A percentile compares a stretch with the other conserved stretches of the same genome.
These are phyloP conservation scores for Alviniconcha marisindica DNA, from an alignment of 1,140 invertebrate genomes.

Conservation along the genomic window DNA sequence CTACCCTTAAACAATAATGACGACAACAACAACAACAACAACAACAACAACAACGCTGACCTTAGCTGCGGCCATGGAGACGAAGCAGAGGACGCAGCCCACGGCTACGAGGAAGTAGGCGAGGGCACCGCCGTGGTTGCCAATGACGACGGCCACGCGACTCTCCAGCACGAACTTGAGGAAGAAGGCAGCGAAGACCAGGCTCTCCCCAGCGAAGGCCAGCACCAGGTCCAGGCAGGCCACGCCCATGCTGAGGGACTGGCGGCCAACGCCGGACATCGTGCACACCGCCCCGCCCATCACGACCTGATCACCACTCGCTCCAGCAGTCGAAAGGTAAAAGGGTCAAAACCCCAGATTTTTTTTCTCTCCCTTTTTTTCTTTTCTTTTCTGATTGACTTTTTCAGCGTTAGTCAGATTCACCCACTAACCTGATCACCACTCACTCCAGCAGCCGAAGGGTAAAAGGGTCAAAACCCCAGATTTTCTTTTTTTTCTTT, in stretches of 20 bases:
- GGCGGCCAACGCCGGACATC: background rate
- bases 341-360: too few relatives aligned
- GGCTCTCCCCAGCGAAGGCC: background rate
- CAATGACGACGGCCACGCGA: slow-evolving; percentile 16
- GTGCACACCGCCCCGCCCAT: slow-evolving; percentile 7
- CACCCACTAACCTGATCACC: too few relatives aligned
- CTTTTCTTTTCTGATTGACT: too few relatives aligned
- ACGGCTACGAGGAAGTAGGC: background rate
- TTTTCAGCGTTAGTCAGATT: too few relatives aligned
- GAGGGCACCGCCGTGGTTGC: slow-evolving; percentile 6
- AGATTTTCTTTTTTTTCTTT: too few relatives aligned
- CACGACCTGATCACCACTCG: too few relatives aligned
- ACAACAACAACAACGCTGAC: background rate
- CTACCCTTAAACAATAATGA: too few relatives aligned
- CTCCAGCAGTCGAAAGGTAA: too few relatives aligned
- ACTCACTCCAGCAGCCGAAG: too few relatives aligned
- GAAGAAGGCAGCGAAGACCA: background rate
- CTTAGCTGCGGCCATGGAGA: background rate
- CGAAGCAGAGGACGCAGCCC: background rate
- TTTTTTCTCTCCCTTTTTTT: too few relatives aligned
- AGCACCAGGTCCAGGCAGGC: background rate
- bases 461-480: too few relatives aligned
- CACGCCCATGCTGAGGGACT: background rate
- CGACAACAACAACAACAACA: slow-evolving; percentile 9
- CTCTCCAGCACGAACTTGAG: slow-evolving; percentile 29